These are phyloP conservation scores for Cryptus armator DNA, from an alignment of 2,888 invertebrate species.

Conservation along the genomic window DNA sequence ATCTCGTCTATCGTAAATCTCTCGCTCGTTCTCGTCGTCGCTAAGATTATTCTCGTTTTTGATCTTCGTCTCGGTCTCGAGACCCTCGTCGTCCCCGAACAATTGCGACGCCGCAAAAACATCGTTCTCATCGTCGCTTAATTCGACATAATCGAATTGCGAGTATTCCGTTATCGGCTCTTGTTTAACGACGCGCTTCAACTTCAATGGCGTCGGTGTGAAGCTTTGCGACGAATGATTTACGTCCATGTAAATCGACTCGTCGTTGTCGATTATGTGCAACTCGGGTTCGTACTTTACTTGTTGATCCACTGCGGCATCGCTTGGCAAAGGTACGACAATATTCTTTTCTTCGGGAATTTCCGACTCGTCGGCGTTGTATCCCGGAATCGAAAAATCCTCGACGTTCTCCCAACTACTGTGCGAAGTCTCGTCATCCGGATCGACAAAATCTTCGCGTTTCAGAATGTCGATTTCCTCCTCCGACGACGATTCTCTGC, in stretches of 20 bases:
- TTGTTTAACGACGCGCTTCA: constrained; percentile 78
- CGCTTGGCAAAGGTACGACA: background rate
- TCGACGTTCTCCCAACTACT: constrained; percentile 20
- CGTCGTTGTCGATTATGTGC: constrained; percentile 39
- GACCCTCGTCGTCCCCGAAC: constrained; percentile 76
- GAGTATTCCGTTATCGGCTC: constrained; percentile 83
- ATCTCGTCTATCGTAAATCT: constrained; percentile 40
- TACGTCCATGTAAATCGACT: constrained; percentile 19
- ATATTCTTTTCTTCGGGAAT: background rate
- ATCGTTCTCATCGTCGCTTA: constrained; percentile 87
- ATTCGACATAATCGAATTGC: constrained; percentile 86
- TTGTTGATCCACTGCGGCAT: constrained; percentile 13
- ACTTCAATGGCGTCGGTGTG: constrained; percentile 47
- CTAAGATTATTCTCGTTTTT: constrained; percentile 69
- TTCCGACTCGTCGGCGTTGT: constrained; percentile 12
- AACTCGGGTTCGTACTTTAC: constrained; percentile 58
- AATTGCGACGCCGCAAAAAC: constrained; percentile 87
- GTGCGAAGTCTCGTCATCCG: background rate
- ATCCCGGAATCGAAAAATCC: constrained; percentile 13
- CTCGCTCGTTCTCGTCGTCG: constrained; percentile 61
- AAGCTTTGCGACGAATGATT: background rate
- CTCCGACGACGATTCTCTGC: background rate
- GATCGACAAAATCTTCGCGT: background rate
- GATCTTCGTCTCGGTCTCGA: constrained; percentile 56
- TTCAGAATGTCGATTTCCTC: background rate